Conservation (phyloP, 2,888 invertebrate species). For the Trichacis sp. region DNA sequence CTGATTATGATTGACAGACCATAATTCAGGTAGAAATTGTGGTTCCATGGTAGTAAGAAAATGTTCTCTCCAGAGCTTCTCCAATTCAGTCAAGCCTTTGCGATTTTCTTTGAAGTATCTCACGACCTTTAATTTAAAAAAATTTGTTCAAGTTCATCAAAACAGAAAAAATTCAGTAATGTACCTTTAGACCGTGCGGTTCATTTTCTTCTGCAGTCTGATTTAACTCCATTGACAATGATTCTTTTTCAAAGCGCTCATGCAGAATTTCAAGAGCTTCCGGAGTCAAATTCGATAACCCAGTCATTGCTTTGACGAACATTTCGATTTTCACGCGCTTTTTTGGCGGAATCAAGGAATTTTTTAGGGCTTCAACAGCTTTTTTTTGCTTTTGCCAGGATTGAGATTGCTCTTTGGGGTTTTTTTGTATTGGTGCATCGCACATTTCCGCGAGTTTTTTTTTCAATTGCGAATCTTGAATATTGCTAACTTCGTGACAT, state of each 20-base stretch:
- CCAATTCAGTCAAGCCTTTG: constrained; percentile 77
- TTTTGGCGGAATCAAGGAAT: constrained; percentile 52
- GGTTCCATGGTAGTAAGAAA: constrained; percentile 82
- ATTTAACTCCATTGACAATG: background rate
- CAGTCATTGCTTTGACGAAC: constrained; percentile 52
- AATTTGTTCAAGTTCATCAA: too few species aligned
- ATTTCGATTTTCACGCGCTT: constrained; percentile 57
- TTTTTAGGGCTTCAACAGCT: too few species aligned
- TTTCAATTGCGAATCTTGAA: constrained; percentile 74
- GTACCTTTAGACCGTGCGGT: constrained; percentile 25
- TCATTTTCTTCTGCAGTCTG: background rate
- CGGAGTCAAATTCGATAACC: constrained; percentile 50
- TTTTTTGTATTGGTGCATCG: constrained; percentile 73
- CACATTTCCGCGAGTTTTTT: constrained; percentile 73
- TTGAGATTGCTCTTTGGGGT: too few species aligned
- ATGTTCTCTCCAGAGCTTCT: constrained; percentile 81
- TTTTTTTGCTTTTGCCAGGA: too few species aligned
- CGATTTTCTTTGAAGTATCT: constrained; percentile 69
- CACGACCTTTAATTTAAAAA: background rate
- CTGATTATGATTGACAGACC: constrained; percentile 82
- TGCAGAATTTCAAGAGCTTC: constrained; percentile 49
- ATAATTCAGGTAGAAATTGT: constrained; percentile 77
- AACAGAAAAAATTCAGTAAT: too few species aligned
- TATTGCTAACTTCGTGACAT: constrained; percentile 81
- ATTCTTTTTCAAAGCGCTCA: constrained; percentile 48